These are phyloP conservation scores for Mobula birostris DNA, from an alignment of 2,113 vertebrate species.

Conservation along the genomic window DNA sequence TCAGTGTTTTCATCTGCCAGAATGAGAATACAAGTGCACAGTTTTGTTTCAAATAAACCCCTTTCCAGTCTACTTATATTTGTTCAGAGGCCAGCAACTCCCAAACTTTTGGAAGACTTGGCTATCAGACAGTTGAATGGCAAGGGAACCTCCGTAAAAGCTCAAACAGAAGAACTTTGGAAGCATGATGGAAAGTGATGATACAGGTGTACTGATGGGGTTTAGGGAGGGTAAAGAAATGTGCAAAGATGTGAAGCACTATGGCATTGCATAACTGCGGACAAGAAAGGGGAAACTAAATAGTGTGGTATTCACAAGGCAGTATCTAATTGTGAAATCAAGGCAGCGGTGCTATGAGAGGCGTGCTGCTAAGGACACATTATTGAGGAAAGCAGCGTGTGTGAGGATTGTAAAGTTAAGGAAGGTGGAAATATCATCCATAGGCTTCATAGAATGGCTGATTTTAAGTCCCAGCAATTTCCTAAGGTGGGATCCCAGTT, in stretches of 20 bases:
- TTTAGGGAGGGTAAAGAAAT: not conserved
- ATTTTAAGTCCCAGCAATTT: not conserved
- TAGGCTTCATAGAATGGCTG: not conserved
- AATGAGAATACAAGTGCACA: not conserved
- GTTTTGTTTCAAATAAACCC: not conserved
- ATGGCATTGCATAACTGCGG: not conserved
- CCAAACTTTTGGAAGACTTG: not conserved
- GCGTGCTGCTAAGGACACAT: not conserved
- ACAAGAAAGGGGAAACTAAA: not conserved
- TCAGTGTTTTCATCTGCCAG: not conserved
- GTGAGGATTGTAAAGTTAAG: not conserved
- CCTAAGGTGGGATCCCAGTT: not conserved
- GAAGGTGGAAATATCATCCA: not conserved
- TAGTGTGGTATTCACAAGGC: not conserved
- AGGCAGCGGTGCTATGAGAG: not conserved
- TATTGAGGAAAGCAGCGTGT: not conserved
- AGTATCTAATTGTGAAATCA: not conserved
- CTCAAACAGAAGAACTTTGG: not conserved
- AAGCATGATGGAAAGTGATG: not conserved
- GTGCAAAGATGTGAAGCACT: not conserved
- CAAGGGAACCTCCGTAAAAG: not conserved
- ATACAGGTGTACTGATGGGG: not conserved
- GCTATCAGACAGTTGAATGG: not conserved
- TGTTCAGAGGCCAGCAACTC: no score
- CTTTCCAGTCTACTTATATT: not conserved